phyloP scores from a whole-genome alignment of 2,888 invertebrate genomes.

The Gandaritis pyraliata region DNA sequence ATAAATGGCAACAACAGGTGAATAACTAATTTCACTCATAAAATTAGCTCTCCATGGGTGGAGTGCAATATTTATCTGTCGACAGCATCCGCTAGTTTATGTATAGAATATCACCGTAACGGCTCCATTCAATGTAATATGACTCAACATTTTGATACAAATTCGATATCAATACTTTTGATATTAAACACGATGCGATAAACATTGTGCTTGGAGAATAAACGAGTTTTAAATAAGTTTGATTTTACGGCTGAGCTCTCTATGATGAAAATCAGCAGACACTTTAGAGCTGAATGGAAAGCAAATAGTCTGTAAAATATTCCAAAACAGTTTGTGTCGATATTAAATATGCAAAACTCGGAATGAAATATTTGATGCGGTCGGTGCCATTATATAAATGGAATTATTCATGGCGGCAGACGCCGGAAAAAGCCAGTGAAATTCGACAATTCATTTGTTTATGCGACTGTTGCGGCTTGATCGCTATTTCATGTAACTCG shows the following conservation, averaged over 20 bases:
- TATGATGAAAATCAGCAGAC: conserved; percentile 19
- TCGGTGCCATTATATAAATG: conserved; percentile 76
- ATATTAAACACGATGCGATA: conserved; percentile 7
- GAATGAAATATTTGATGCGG: conserved; percentile 80
- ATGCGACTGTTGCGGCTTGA: conserved; percentile 69
- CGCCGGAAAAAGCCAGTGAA: conserved; percentile 76
- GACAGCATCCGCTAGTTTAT: conserved; percentile 68
- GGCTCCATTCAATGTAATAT: conserved; percentile 54
- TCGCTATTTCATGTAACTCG: conserved; percentile 60
- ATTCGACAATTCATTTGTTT: conserved; percentile 79
- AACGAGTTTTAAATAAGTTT: conserved; percentile 1
- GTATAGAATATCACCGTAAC: conserved; percentile 65
- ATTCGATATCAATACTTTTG: conserved; percentile 27
- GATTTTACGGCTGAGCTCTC: conserved; percentile 16
- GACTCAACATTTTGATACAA: conserved; percentile 36
- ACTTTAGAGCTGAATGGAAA: conserved; percentile 24
- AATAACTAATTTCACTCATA: conserved; percentile 84
- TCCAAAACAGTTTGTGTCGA: conserved; percentile 70
- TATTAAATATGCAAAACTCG: conserved; percentile 78
- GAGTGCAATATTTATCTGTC: conserved; percentile 79
- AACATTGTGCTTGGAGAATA: background rate
- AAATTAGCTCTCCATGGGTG: conserved; percentile 81
- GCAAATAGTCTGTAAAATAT: conserved; percentile 54
- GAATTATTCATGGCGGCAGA: conserved; percentile 78
- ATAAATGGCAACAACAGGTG: conserved; percentile 84